These are phyloP conservation scores for Andricus quercusramuli DNA, from an alignment of 2,888 invertebrate genomes.

Conservation along the genomic window DNA sequence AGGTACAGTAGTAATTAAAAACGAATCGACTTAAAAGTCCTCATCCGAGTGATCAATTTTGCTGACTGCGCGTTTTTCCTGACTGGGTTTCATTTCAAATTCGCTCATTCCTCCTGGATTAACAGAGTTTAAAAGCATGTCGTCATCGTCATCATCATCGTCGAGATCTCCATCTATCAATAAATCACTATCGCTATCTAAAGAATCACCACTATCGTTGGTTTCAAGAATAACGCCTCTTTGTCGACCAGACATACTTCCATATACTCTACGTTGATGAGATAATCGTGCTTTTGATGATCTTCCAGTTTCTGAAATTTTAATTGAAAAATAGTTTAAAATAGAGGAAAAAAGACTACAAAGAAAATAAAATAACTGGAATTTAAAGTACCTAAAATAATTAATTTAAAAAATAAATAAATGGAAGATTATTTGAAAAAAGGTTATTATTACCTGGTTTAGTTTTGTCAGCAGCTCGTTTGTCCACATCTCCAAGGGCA, in stretches of 20 bases:
- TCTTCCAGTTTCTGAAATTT: constrained; percentile 63
- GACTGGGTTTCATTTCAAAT: constrained; percentile 67
- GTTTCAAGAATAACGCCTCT: constrained; percentile 70
- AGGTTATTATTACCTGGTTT: constrained; percentile 54
- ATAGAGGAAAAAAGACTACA: not conserved
- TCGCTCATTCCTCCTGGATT: constrained; percentile 64
- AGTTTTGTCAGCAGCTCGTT: constrained; percentile 63
- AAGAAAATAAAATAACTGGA: not conserved
- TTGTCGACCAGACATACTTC: constrained; percentile 80
- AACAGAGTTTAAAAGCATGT: constrained; percentile 69
- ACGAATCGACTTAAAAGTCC: constrained; percentile 68
- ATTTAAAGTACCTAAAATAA: not conserved
- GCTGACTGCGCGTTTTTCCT: constrained; percentile 71
- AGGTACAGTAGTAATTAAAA: not conserved
- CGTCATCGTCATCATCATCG: constrained; percentile 82
- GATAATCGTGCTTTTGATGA: constrained; percentile 66
- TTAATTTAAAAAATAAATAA: not conserved
- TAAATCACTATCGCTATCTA: constrained; percentile 79
- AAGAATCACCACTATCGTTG: constrained; percentile 71
- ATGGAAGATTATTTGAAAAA: too few species aligned
- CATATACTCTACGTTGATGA: constrained; percentile 80
- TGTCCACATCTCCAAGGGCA: constrained; percentile 65
- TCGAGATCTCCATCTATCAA: constrained; percentile 83
- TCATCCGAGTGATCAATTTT: constrained; percentile 76
- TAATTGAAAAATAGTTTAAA: constrained; percentile 28